Evolutionary conservation across 2,888 invertebrate genomes (phyloP).

Genomic region (Amorpha juglandis): DNA sequence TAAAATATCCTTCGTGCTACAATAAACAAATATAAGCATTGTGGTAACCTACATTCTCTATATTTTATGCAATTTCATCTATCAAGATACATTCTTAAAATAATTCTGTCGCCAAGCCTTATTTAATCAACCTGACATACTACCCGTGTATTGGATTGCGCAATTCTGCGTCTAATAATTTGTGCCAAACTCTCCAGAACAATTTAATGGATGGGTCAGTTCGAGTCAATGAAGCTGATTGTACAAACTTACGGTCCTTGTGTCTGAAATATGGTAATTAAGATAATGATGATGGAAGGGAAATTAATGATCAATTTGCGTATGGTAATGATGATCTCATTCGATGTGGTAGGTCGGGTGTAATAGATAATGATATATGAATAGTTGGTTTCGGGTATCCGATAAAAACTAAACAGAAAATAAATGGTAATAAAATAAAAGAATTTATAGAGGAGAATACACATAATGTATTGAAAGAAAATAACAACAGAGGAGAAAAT

Average conservation of each 20-base stretch:
- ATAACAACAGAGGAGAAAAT: too few species aligned
- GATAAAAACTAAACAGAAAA: not conserved
- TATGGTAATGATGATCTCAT: slow-evolving; percentile 14
- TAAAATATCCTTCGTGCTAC: too few species aligned
- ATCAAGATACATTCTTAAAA: not conserved
- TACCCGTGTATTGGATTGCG: not conserved
- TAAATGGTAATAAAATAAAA: too few species aligned
- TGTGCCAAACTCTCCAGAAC: slow-evolving; percentile 63
- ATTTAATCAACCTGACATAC: not conserved
- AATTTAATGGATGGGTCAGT: slow-evolving; percentile 55
- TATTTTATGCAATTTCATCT: not conserved
- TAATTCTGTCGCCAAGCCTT: not conserved
- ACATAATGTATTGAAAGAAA: too few species aligned
- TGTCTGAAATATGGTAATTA: slow-evolving; percentile 55
- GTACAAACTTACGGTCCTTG: slow-evolving; percentile 55
- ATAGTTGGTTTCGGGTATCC: not conserved
- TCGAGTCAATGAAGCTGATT: slow-evolving; percentile 58
- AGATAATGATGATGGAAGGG: slow-evolving; percentile 5
- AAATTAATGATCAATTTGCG: slow-evolving; percentile 2
- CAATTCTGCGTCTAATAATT: slow-evolving; percentile 29
- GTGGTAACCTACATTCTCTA: too few species aligned
- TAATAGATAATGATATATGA: not conserved
- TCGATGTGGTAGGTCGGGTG: not conserved
- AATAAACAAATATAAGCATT: too few species aligned
- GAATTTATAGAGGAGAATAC: too few species aligned